Percentiles rank a stretch among this genome's conserved stretches.
Evolutionary conservation across 2,797 vertebrate genomes (phyloP).

Genomic region (Apogon talboti): DNA sequence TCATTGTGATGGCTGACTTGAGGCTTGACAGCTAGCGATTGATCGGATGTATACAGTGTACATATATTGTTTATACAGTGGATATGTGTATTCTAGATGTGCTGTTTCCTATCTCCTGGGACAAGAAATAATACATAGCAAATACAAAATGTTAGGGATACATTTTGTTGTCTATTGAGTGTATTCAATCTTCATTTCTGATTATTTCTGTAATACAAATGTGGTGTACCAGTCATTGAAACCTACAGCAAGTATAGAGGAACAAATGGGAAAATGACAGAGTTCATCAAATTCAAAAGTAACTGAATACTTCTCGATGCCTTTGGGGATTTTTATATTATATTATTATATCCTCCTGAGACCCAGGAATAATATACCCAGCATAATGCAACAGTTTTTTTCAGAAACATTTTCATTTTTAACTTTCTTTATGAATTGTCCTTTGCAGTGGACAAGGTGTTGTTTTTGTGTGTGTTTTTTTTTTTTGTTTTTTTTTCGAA

Average conservation of each 20-base stretch:
- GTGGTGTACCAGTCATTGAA: too few relatives aligned
- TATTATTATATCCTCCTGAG: too few relatives aligned
- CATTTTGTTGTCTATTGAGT: not conserved
- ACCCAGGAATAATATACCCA: too few relatives aligned
- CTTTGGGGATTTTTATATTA: not conserved
- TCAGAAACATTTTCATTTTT: too few relatives aligned
- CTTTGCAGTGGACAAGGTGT: too few relatives aligned
- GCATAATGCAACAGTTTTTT: too few relatives aligned
- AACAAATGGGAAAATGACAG: not conserved
- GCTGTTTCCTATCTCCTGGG: conserved; percentile 4
- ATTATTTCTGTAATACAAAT: not conserved
- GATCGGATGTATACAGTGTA: too few relatives aligned
- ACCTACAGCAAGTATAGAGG: not conserved
- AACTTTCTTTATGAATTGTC: too few relatives aligned
- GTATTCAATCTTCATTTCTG: not conserved
- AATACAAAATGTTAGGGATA: not conserved
- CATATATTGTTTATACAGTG: not conserved
- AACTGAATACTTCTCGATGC: not conserved
- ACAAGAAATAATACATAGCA: conserved; percentile 1
- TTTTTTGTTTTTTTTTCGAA: too few relatives aligned
- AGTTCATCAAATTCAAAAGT: not conserved
- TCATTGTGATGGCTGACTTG: conserved; percentile 28
- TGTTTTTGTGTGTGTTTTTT: too few relatives aligned
- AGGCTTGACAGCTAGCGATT: conserved; percentile 7
- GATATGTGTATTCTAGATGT: not conserved